These are phyloP conservation scores for Clupea harengus DNA, from an alignment of 2,113 vertebrate genomes.

Conservation along the genomic window DNA sequence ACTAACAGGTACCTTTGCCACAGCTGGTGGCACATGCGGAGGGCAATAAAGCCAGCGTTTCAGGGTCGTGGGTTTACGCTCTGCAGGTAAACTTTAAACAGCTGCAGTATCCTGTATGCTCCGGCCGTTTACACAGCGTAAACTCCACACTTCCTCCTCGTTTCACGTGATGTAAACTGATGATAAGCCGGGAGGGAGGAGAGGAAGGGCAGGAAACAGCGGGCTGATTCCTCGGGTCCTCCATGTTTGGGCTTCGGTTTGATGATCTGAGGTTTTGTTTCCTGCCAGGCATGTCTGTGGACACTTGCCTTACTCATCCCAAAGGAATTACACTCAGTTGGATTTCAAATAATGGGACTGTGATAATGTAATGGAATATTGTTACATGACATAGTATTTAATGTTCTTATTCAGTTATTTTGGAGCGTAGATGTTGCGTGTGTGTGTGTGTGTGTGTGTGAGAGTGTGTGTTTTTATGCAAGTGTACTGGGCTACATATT, in stretches of 20 bases:
- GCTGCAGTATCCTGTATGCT: slow-evolving; percentile 57
- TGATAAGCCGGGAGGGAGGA: slow-evolving; percentile 14
- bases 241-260: neutral
- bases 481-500: neutral
- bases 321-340: neutral
- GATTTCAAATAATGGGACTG: neutral
- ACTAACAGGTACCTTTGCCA: slow-evolving; percentile 37
- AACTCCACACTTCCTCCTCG: slow-evolving; percentile 67
- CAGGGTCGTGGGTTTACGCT: slow-evolving; percentile 52
- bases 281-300: neutral
- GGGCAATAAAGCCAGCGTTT: neutral
- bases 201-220: slow-evolving; percentile 44
- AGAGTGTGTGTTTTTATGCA: neutral
- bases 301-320: neutral
- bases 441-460: neutral
- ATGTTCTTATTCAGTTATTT: neutral
- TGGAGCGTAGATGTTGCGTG: neutral
- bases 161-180: slow-evolving; percentile 60
- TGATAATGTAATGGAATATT: neutral
- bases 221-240: slow-evolving; percentile 28
- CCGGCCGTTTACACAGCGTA: slow-evolving; percentile 67
- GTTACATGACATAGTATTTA: neutral
- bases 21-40: neutral
- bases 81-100: slow-evolving; percentile 67
- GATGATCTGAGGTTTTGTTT: neutral